Base-by-base conservation (phyloP, 2,797 vertebrate genomes). In the Amphiprion clarkii region DNA sequence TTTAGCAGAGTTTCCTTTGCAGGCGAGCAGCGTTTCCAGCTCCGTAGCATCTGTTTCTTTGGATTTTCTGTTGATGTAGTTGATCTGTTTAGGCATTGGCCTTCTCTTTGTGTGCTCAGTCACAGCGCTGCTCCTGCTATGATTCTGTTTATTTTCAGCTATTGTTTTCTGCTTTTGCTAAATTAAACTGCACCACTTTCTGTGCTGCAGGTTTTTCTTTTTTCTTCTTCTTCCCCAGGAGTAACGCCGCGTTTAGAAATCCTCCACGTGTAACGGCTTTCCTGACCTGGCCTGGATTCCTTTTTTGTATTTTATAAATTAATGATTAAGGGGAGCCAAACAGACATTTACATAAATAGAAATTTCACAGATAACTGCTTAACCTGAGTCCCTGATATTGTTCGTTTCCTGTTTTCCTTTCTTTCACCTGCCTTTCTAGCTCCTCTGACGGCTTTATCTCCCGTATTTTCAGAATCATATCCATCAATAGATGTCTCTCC, bases 401-500 rank as follows among this genome's bases (percentile, higher is more conserved):
- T 64, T 0, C 42, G 13, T 44, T 63, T 67, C 49, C 39, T 29
- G 11, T 63, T 77, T 71, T 71, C 55, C 7, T 67, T 65, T 71
- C 55, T 13, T 67, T 65, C 14, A n/a, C 12, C 49, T 57, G 42
- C 36, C 61, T 55, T 13, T 40, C 70, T 74, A 54, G 65, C 33
- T 56, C 40, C 60, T 81, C 49, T 78, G 62, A 82, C 72, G 57
- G 61, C 76, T 85, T 76, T 71, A 76, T 85, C 78, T 84, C 61
- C 42, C 81, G 61, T 59, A 78, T 85, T 86, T 87, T 89, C 81
- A 78, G 78, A 82, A 80, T 85, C 82, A 70, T 79, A 93, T 93
- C 91, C 86, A 92, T 92, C 90, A 92, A 48, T 76, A 44, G 71
- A 73, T 86, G 86, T 93, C 87, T 39, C 3, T 76, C 62, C 39